Conservation (phyloP, 2,888 invertebrate species). For the Parascotia fuliginaria region DNA sequence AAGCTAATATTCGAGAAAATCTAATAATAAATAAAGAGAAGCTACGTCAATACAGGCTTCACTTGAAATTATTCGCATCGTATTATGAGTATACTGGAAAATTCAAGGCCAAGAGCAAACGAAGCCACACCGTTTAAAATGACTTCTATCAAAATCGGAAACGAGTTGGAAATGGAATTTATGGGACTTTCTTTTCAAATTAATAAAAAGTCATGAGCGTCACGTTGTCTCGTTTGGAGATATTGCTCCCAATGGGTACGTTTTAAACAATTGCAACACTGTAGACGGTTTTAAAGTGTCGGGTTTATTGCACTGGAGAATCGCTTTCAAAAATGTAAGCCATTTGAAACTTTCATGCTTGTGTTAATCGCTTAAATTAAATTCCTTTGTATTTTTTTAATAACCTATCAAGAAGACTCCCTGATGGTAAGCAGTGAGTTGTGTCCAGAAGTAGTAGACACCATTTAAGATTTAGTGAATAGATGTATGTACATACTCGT, state of each 20-base stretch:
- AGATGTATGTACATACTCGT: too few species aligned
- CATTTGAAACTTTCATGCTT: too few species aligned
- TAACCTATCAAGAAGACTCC: too few species aligned
- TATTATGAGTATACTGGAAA: slow-evolving; percentile 14
- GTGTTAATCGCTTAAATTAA: too few species aligned
- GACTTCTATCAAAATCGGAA: slow-evolving; percentile 45
- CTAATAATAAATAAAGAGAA: not conserved
- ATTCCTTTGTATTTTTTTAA: too few species aligned
- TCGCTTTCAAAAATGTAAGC: too few species aligned
- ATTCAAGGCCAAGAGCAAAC: slow-evolving; percentile 22
- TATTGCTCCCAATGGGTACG: not conserved
- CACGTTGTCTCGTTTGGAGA: slow-evolving; percentile 10
- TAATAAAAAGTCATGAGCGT: slow-evolving; percentile 21
- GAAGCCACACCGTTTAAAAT: slow-evolving; percentile 34
- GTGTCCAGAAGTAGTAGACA: too few species aligned
- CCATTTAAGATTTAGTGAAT: too few species aligned
- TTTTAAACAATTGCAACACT: slow-evolving; percentile 3
- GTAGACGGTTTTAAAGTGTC: not conserved
- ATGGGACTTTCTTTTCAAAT: slow-evolving; percentile 30
- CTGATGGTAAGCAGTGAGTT: too few species aligned
- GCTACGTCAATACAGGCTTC: not conserved
- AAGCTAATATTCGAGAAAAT: not conserved
- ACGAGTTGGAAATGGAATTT: slow-evolving; percentile 39
- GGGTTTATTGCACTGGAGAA: too few species aligned
- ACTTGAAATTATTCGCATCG: not conserved